These are phyloP conservation scores for Sarcophaga peregrina DNA, from an alignment of 1,140 invertebrate genomes.

Conservation along the genomic window DNA sequence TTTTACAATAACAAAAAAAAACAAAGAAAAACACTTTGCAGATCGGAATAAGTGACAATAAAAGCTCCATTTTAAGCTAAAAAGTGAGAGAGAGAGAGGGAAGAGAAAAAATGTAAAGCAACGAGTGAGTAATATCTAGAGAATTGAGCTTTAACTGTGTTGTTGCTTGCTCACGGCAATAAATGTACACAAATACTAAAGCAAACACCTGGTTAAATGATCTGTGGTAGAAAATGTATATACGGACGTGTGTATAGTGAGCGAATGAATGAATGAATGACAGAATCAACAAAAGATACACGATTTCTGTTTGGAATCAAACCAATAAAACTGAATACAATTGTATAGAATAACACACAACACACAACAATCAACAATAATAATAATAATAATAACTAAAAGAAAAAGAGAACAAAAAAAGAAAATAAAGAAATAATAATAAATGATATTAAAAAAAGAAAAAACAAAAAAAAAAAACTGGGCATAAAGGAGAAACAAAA, in stretches of 20 bases:
- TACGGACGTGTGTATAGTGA: slow-evolving; percentile 6
- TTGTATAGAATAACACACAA: background rate
- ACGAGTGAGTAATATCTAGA: background rate
- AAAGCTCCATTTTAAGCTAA: background rate
- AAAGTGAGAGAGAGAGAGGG: background rate
- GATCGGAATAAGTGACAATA: background rate
- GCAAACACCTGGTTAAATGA: slow-evolving; percentile 32
- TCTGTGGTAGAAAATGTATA: background rate
- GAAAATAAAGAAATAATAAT: slow-evolving; percentile 4
- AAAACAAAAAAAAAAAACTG: slow-evolving; percentile 1
- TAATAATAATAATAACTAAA: no score
- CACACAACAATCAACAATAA: background rate
- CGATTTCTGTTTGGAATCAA: slow-evolving; percentile 24
- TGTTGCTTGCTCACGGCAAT: background rate
- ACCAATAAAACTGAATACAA: slow-evolving; percentile 13
- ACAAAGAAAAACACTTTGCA: no score
- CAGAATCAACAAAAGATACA: slow-evolving; percentile 40
- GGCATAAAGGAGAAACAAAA: slow-evolving; percentile 23
- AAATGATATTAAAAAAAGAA: no score
- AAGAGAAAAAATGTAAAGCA: background rate
- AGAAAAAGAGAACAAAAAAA: slow-evolving; percentile 18
- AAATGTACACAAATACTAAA: background rate
- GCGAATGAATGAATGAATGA: slow-evolving; percentile 23
- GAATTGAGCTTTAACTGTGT: background rate
- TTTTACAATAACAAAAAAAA: no score